Base-by-base conservation (phyloP, 2,113 vertebrate species). In the Python bivittatus region DNA sequence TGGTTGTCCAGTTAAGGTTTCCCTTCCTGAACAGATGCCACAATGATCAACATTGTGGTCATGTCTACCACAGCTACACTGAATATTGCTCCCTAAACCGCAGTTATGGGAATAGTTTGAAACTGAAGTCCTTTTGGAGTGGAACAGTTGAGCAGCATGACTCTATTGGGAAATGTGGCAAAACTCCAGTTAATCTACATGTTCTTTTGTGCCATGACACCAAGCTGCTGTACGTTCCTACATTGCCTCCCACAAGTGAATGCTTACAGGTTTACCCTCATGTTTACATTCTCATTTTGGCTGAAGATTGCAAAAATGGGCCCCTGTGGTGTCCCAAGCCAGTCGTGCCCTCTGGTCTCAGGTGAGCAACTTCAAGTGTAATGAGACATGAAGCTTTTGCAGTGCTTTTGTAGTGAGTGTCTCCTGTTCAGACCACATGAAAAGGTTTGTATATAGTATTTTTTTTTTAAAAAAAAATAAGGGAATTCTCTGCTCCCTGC, bases 401-500 rank as follows among this genome's bases (percentile, higher is more conserved):
- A 57, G 1, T 94, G 33, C 56, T 93, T 52, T 68, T 83, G 1
- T 86, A 92, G 17, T 6, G 87, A 88, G n/a, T 57, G 1, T 29
- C 92, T 92, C 91, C 91, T 89, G 89, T 88, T 1, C 94, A 91
- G 64, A 61, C 42, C 83, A 42, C 52, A 8, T 0, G 57, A 90
- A 91, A 88, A 64, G 42, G 20, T 44, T 72, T 88, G 7, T 88
- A 29, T 42, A 5, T 22, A 22, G 17, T 38, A 54, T 83, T 27
- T 91, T 60, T 0, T 93, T 94, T 94, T 87, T 27, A 5, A 83
- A 87, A 0, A 0, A 68, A 44, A 89, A 33, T 23, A 95, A 93
- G 57, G 87, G 68, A 93, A 93, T 94, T 93, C 33, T 91, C 88
- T 91, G 89, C 88, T 95, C 96, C 92, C 92, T 92, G 1, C 54